Evolutionary conservation across 2,888 invertebrate genomes (phyloP).

Genomic region (Megastigmus dorsalis): DNA sequence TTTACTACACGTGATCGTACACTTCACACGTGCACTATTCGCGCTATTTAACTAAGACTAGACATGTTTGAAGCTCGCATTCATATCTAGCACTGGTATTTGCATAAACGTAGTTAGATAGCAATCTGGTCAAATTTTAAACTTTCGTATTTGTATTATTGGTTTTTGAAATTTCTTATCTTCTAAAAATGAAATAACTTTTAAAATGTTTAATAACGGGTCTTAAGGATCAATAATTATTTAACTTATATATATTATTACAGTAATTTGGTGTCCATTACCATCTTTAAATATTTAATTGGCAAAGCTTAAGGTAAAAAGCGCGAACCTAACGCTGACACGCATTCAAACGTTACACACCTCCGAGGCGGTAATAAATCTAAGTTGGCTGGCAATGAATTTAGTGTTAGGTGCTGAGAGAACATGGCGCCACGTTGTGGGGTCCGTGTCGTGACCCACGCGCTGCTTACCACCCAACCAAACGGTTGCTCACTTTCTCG

Average conservation of each 20-base stretch:
- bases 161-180: no score
- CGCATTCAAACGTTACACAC: not conserved
- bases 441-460: slow-evolving; percentile 34
- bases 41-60: no score
- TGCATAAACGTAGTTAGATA: no score
- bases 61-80: no score
- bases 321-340: not conserved
- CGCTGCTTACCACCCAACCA: not conserved
- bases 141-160: no score
- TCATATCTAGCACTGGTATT: no score
- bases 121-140: no score
- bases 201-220: no score
- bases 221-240: no score
- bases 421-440: slow-evolving; percentile 31
- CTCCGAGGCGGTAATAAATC: slow-evolving; percentile 66
- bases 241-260: no score
- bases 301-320: not conserved
- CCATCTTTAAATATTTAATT: slow-evolving; percentile 1
- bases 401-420: slow-evolving; percentile 64
- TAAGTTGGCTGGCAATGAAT: slow-evolving; percentile 68
- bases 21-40: not conserved
- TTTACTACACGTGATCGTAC: not conserved
- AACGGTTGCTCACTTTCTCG: not conserved
- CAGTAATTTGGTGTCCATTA: no score
- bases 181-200: no score